Evolutionary conservation across 2,888 invertebrate species (phyloP).

Genomic region (Gastrophysa polygoni): DNA sequence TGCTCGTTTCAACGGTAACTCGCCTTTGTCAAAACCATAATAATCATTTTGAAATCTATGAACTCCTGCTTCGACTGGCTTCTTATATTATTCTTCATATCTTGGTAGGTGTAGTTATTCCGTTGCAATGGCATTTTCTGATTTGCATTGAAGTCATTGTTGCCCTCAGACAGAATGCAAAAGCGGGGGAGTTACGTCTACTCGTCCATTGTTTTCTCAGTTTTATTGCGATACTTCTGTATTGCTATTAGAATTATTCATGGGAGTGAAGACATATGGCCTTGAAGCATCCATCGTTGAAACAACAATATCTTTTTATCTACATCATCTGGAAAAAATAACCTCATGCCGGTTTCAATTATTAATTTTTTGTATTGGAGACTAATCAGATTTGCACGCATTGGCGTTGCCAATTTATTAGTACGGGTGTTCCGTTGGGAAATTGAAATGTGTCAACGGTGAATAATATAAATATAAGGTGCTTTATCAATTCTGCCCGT

Average conservation of each 20-base stretch:
- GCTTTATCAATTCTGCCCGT: no score
- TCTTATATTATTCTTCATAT: no score
- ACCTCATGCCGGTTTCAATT: background rate
- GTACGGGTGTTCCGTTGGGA: no score
- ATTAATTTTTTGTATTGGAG: background rate
- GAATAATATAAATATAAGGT: no score
- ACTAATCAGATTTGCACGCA: background rate
- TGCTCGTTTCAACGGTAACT: no score
- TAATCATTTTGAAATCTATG: no score
- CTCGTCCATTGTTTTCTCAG: background rate
- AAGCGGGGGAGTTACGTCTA: background rate
- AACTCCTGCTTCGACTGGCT: no score
- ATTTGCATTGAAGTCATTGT: background rate
- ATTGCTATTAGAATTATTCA: slow-evolving; percentile 6
- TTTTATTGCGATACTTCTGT: background rate
- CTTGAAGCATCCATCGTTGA: background rate
- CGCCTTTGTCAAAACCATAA: no score
- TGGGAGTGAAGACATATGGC: slow-evolving; percentile 6
- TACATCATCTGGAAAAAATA: background rate
- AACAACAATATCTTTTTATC: slow-evolving; percentile 2
- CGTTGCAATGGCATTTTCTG: no score
- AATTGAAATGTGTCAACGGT: no score
- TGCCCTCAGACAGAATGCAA: background rate
- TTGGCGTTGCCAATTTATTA: no score
- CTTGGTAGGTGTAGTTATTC: no score